Percentiles rank a stretch among this genome's conserved stretches.
Evolutionary conservation across 2,888 invertebrate species (phyloP).

Genomic region (Trissoscelio sp.): DNA sequence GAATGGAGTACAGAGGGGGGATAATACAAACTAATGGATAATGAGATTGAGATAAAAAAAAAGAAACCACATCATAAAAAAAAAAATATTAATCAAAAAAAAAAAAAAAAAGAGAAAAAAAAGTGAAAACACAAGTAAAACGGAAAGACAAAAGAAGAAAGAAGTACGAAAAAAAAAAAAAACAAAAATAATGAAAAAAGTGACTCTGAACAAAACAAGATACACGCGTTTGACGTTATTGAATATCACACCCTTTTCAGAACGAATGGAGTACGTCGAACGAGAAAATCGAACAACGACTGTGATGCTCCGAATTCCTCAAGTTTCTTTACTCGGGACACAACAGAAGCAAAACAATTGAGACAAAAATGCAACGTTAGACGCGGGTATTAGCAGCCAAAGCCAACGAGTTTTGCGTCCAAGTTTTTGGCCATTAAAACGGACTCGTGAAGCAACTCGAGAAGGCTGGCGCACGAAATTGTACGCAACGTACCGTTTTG

Average conservation of each 20-base stretch:
- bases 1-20: no score
- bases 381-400: background rate
- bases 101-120: no score
- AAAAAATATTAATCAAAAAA: no score
- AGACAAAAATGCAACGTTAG: background rate
- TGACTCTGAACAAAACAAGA: background rate
- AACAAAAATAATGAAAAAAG: background rate
- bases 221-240: conserved; percentile 18
- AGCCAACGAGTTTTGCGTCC: conserved; percentile 10
- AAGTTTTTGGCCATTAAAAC: conserved; percentile 51
- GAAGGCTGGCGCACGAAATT: conserved; percentile 6
- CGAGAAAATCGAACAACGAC: background rate
- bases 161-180: background rate
- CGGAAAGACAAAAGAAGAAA: no score
- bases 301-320: background rate
- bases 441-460: conserved; percentile 25
- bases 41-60: no score
- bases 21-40: no score
- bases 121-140: no score
- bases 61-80: no score
- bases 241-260: conserved; percentile 47
- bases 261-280: background rate
- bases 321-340: background rate
- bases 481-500: conserved; percentile 66
- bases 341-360: background rate